Base-by-base conservation (phyloP, 2,797 vertebrate genomes). In the Diceros bicornis region DNA sequence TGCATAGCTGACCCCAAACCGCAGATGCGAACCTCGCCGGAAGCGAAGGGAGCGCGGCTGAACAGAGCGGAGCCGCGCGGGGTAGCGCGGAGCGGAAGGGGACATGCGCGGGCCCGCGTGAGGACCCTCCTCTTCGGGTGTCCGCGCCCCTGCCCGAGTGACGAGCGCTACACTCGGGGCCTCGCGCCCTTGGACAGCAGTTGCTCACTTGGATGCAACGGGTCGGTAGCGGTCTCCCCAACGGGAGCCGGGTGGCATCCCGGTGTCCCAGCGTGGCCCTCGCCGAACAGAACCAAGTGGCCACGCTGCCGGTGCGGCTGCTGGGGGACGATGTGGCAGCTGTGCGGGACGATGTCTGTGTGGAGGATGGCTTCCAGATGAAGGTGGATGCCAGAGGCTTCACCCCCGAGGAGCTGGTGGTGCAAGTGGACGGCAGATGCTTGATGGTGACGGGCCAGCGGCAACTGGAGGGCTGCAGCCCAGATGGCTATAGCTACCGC, bases 351-450 rank as follows among this genome's bases (percentile, higher is more conserved):
- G 50, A 66, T 83, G 29, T 82, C 68, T 16, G 16, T 57, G 62
- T 37, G 0, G 27, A 81, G 34, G 13, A 72, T 62, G 34, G 52
- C 59, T 99, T 99, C 25, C 98, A 99, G 72, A 94, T 99, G 93
- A 99, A 98, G 68, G 96, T 99, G 98, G 98, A 99, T 94, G 99
- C 99, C 0, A 95, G 97, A 1, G 98, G 98, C 74, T 99, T 99
- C 93, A 69, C 97, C 91, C 99, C 99, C 0, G 98, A 99, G 12
- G 99, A 99, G 92, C 99, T 99, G 85, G 98, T 98, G 0, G 98
- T 98, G 66, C 97, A 96, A 61, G 98, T 98, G 96, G 99, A 99
- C 82, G 98, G 98, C 69, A 96, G 92, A 95, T 98, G 98, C 95
- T 98, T 99, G 94, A 96, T 98, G 78, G 99, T 99, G 95, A 99